Base-by-base conservation (phyloP, 2,113 vertebrate species). In the Uropsilus gracilis region DNA sequence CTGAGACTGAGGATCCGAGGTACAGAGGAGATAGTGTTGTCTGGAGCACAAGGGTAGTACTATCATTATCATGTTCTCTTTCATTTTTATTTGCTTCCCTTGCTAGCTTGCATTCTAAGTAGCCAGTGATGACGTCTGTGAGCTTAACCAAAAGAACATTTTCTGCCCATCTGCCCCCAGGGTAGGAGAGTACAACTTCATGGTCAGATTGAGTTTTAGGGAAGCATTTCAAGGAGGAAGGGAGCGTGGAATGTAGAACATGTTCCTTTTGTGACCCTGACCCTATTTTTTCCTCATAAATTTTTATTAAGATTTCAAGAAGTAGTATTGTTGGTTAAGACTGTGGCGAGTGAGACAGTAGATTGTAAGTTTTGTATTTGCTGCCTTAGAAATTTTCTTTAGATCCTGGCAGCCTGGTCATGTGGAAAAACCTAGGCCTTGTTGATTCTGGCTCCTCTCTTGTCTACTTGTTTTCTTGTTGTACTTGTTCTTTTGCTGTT, bases 1-100 rank as follows among this genome's bases (percentile, higher is more conserved):
- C 34, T 34, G 57, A 95, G 86, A 73, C 10, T 28, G 4, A 53
- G 53, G n/a, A 34, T 34, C 59, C 61, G 53, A 46, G 8, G 14
- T 42, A 26, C 53, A 39, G 78, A 77, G 24, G n/a, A 72, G 34
- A 18, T 20, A 1, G 26, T 28, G 48, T 16, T 72, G 37, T 39
- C 68, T 88, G 50, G 17, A 80, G 57, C 59, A 75, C 8, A 71
- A 6, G 32, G 22, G 28, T 55, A 92, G 68, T 44, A 34, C 81
- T 84, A 57, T 66, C 11, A 12, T 26, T 68, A 30, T 34, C 28
- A 16, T 8, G 18, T 91, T 78, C 6, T 69, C 22, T 78, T 72
- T 81, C 61, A 57, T 84, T 92, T 90, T 37, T 82, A 71, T 93
- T 94, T 83, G 37, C 84, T 37, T 87, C 63, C 44, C 57, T 77